Evolutionary conservation across 2,888 invertebrate species (phyloP), one percentile per base, ranked within the genome.

Genomic region (Drosophila bunnanda): DNA sequence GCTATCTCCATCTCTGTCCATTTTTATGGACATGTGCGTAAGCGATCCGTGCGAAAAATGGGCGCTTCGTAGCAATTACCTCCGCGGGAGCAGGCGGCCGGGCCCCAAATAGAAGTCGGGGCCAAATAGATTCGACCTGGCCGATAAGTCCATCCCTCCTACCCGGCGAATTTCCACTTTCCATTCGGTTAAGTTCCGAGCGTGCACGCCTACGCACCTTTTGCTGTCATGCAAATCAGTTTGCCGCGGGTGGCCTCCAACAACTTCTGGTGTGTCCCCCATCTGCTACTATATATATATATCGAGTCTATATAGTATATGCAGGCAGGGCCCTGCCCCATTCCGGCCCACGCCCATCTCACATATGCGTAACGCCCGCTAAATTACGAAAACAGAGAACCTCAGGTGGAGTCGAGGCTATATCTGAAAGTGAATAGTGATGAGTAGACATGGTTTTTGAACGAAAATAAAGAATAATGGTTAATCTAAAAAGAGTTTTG

Each of bases 1-100:
- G 54, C 44, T 73, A 50, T 73, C 62, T 43, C 41, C 36, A 58
- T 73, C 56, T 73, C 48, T 68, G 66, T 71, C 62, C 77, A 77
- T 82, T 82, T 83, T 79, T 81, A 88, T 83, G 76, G 84, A 79
- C 78, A 77, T 80, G 82, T 88, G 90, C 83, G 88, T 89, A 89
- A 86, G 82, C 81, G 88, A 90, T 91, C 91, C 90, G 90, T 91
- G 90, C 82, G 86, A 90, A 90, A 91, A 89, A 89, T 90, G 82
- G 90, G 90, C 90, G 89, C 89, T 88, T 78, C 91, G 84, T 75
- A 79, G 80, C 90, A 91, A 91, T 90, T 90, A 89, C 88, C 80
- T 89, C 52, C 30, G 67, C 58, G 30, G 66, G 58, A 38, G 50
- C 20, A 52, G 50, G 15, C 22, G 7, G 44, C 55, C 30, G 17